Conservation (phyloP, 2,113 vertebrate genomes). For the Hystrix brachyura region DNA sequence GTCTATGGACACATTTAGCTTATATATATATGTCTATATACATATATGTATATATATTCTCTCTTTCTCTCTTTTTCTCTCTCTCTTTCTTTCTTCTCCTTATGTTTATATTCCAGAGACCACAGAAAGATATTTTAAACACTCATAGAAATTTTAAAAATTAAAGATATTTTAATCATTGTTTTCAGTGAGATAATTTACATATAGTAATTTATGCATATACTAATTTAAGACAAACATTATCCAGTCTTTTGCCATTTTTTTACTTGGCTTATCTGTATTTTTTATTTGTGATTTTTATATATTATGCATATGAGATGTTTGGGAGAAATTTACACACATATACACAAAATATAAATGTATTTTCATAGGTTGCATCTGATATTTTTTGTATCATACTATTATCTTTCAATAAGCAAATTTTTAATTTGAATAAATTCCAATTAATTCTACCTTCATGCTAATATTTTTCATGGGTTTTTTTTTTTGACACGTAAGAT, state of each 20-base stretch:
- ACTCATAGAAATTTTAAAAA: neutral
- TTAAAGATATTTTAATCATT: neutral
- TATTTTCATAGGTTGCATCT: neutral
- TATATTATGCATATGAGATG: neutral
- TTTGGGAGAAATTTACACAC: neutral
- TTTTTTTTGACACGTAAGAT: neutral
- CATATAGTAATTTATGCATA: neutral
- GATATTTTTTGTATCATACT: neutral
- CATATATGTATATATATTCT: neutral
- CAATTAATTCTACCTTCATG: neutral
- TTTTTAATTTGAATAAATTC: neutral
- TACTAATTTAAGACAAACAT: neutral
- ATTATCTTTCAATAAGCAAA: neutral
- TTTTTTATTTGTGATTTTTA: neutral
- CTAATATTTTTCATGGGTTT: neutral
- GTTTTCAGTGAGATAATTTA: neutral
- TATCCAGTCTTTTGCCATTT: neutral
- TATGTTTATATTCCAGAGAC: neutral
- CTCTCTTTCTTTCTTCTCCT: too few species aligned
- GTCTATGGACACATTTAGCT: neutral
- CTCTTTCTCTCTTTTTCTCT: too few species aligned
- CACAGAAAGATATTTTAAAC: neutral
- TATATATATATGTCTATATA: neutral
- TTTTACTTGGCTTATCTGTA: neutral
- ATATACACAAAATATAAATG: neutral